phyloP scores from a whole-genome alignment of 2,113 vertebrate species.

The Thinocorus orbignyianus region DNA sequence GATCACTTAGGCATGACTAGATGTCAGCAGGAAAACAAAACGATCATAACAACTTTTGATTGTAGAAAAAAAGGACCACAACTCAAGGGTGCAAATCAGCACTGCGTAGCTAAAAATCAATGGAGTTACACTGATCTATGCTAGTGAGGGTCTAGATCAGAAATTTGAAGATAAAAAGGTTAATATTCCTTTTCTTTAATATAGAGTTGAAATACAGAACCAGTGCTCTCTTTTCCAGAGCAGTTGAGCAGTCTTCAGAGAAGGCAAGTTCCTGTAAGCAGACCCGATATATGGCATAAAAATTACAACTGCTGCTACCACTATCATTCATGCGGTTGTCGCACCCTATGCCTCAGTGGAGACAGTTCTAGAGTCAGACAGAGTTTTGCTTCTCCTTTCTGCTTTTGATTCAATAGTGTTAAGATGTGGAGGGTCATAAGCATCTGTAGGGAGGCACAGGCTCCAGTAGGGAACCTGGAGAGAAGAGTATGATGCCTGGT shows the following conservation, averaged over 20 bases:
- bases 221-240: neutral
- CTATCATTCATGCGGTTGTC: neutral
- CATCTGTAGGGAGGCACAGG: neutral
- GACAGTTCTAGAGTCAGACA: neutral
- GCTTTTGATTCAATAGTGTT: neutral
- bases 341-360: neutral
- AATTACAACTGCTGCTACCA: neutral
- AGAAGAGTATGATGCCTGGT: neutral
- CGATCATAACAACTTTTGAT: neutral
- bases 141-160: neutral
- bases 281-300: neutral
- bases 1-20: neutral
- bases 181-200: neutral
- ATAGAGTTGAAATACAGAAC: neutral
- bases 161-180: neutral
- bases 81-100: neutral
- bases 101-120: neutral
- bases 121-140: neutral
- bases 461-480: neutral
- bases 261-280: neutral
- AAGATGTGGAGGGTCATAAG: neutral
- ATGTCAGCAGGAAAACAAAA: neutral
- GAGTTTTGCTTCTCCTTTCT: neutral
- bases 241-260: neutral
- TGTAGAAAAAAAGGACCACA: no score